phyloP scores from a whole-genome alignment of 2,888 invertebrate genomes.

The Chrysotoxum bicinctum region DNA sequence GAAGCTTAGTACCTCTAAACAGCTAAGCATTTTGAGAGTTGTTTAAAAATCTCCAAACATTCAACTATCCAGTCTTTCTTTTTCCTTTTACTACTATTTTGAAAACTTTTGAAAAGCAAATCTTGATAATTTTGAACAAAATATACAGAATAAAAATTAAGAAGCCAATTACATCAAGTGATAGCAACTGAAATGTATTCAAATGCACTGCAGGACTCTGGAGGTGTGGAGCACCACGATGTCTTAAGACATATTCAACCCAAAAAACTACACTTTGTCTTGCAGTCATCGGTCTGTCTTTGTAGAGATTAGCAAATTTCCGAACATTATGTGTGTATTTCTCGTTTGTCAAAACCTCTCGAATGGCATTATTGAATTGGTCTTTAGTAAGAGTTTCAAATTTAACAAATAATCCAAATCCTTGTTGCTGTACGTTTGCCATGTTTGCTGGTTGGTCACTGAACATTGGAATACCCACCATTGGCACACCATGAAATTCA shows the following conservation, averaged over 20 bases:
- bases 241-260: constrained; percentile 75
- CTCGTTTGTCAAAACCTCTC: neutral
- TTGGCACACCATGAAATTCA: constrained; percentile 8
- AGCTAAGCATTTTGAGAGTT: no score
- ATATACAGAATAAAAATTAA: neutral
- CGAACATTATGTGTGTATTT: neutral
- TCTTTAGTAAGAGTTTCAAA: neutral
- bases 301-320: neutral
- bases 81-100: neutral
- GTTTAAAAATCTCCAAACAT: no score
- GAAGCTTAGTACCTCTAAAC: no score
- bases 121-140: neutral
- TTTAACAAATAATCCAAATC: neutral
- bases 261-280: constrained; percentile 12
- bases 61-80: no score
- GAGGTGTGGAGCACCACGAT: constrained; percentile 82
- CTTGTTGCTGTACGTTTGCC: neutral
- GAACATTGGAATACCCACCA: constrained; percentile 10
- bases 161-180: neutral
- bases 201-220: constrained; percentile 74
- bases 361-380: neutral
- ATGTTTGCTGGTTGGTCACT: constrained; percentile 5
- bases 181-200: constrained; percentile 7
- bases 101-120: no score
- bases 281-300: constrained; percentile 7